Percentiles rank a stretch among this genome's conserved stretches.
Evolutionary conservation across 2,797 vertebrate genomes (phyloP).

Genomic region (Iguana delicatissima): DNA sequence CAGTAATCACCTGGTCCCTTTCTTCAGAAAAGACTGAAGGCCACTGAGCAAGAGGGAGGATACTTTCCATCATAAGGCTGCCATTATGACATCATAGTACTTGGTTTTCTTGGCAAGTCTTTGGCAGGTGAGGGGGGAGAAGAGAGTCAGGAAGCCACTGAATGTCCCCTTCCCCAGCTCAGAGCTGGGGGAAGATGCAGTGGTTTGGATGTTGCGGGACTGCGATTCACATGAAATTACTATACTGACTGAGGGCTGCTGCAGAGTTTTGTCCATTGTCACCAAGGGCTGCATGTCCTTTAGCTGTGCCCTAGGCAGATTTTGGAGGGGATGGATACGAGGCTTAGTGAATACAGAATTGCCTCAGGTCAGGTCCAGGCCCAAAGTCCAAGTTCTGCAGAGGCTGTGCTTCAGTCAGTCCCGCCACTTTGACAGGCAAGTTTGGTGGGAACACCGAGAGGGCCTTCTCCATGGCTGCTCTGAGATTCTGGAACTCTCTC

Average conservation of each 20-base stretch:
- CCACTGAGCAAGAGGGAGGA: too few species aligned
- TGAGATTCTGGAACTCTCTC: too few species aligned
- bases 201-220: neutral
- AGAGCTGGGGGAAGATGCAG: neutral
- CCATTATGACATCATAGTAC: conserved; percentile 19
- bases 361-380: neutral
- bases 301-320: neutral
- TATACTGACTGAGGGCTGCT: too few species aligned
- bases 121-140: neutral
- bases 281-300: neutral
- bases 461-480: too few species aligned
- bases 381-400: too few species aligned
- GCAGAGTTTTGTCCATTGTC: too few species aligned
- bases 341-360: too few species aligned
- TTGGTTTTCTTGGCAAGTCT: neutral
- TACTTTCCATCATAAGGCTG: neutral
- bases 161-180: neutral
- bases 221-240: neutral
- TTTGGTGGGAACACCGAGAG: too few species aligned
- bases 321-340: neutral
- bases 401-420: too few species aligned
- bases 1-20: neutral
- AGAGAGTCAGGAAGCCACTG: neutral
- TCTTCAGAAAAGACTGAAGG: neutral
- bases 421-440: too few species aligned